Conservation (phyloP, 2,113 vertebrate genomes). For the Chrysochloris asiatica region DNA sequence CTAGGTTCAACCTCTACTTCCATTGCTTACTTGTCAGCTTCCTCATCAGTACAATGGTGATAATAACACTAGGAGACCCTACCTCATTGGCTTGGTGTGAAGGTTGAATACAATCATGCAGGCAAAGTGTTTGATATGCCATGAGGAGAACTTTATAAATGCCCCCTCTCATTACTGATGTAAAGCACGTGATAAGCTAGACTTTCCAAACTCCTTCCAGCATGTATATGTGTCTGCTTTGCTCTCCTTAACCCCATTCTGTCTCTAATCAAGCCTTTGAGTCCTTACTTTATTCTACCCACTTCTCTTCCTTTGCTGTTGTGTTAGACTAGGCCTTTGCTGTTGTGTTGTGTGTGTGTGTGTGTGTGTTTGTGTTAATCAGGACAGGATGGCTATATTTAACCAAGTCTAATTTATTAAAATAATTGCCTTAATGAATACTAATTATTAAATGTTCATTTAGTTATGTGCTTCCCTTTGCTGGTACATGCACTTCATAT, state of each 20-base stretch:
- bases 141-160: background rate
- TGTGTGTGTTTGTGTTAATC: constrained; percentile 65
- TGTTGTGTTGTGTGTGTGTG: constrained; percentile 63
- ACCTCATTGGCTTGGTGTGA: background rate
- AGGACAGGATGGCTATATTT: constrained; percentile 75
- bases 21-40: background rate
- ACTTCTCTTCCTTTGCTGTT: background rate
- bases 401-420: constrained; percentile 85
- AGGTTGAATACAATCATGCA: background rate
- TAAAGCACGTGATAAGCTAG: fast-evolving
- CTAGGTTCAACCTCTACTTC: fast-evolving
- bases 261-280: background rate
- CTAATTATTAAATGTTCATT: constrained; percentile 83
- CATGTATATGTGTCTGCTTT: too few species aligned
- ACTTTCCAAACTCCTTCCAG: background rate
- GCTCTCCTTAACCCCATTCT: background rate
- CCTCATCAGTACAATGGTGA: background rate
- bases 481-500: constrained; percentile 80
- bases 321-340: constrained; percentile 9
- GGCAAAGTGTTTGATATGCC: background rate
- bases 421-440: constrained; percentile 86
- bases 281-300: constrained; percentile 16
- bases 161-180: background rate
- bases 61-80: background rate
- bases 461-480: constrained; percentile 82